Evolutionary conservation across 2,113 vertebrate genomes (phyloP), one percentile per base, ranked within the genome.

Genomic region (Brienomyrus longianalis): DNA sequence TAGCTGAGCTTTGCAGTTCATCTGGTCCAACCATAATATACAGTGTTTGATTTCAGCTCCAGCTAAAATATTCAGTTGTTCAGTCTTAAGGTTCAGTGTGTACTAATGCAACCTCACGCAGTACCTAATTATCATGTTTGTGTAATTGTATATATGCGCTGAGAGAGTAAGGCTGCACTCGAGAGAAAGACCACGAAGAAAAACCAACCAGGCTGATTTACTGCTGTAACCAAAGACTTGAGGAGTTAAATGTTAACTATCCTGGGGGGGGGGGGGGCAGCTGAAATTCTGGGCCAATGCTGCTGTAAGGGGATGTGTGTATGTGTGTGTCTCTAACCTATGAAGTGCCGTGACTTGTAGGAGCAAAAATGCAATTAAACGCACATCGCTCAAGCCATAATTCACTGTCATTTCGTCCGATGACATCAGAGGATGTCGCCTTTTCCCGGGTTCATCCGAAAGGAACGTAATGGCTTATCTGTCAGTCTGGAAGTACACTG

Each of bases 281-380:
- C 77, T 47, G 9, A 48, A 48, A 84, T 48, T 13, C 21, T 84
- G 83, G 83, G 83, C 43, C 74, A 19, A 43, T 45, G 45, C 1
- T 48, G 39, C 19, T 35, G 51, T 13, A 87, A 87, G 15, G 85
- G 15, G 13, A 21, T 21, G 51, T 87, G 50, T 54, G 51, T 56
- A 19, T 35, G 51, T 87, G 85, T 86, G n/a, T 21, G 50, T 87
- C 43, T 70, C n/a, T 3, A 86, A 52, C 85, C 11, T 35, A 54
- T 93, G 93, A 93, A 92, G 92, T 85, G 89, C 91, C 90, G 91
- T 92, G 93, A 93, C 89, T 66, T 92, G 92, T 50, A 89, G 91
- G 91, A 92, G 92, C 91, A 39, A 89, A 93, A 91, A 90, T 93
- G 93, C 89, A 94, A 92, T 93, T 92, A 91, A 91, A 93, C 91